Evolutionary conservation across 2,113 vertebrate genomes (phyloP).

Genomic region (Erpornis zantholeuca): DNA sequence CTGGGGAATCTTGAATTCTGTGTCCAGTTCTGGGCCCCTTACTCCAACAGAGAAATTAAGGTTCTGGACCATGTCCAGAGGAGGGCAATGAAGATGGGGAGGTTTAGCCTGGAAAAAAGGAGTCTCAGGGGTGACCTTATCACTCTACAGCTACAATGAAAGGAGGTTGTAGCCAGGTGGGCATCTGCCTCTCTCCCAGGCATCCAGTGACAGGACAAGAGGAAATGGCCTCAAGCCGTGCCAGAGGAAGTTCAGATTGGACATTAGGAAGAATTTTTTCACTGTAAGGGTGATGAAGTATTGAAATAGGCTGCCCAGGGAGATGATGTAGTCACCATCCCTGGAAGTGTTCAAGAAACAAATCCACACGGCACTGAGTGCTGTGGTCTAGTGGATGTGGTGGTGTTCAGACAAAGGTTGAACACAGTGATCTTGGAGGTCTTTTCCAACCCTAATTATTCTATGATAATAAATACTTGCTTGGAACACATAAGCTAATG

Average conservation of each 20-base stretch:
- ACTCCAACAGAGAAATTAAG: not conserved
- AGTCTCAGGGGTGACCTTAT: not conserved
- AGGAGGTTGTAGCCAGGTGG: not conserved
- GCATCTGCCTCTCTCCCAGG: not conserved
- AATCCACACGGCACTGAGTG: too few relatives aligned
- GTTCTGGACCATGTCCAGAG: not conserved
- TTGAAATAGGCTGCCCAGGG: not conserved
- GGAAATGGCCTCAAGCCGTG: not conserved
- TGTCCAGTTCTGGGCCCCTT: not conserved
- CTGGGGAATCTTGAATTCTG: not conserved
- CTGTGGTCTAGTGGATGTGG: not conserved
- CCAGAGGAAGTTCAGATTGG: not conserved
- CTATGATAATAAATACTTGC: not conserved
- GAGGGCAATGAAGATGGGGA: not conserved
- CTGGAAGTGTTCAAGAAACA: not conserved
- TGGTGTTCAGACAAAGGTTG: not conserved
- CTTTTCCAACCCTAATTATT: not conserved
- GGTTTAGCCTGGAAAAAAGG: not conserved
- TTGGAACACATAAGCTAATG: not conserved
- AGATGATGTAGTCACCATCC: not conserved
- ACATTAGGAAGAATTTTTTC: not conserved
- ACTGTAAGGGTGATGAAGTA: not conserved
- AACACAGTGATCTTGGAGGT: not conserved
- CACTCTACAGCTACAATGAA: not conserved
- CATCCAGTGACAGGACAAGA: not conserved